Base-by-base conservation (phyloP, 2,888 invertebrate genomes). In the Plebejus argus region DNA sequence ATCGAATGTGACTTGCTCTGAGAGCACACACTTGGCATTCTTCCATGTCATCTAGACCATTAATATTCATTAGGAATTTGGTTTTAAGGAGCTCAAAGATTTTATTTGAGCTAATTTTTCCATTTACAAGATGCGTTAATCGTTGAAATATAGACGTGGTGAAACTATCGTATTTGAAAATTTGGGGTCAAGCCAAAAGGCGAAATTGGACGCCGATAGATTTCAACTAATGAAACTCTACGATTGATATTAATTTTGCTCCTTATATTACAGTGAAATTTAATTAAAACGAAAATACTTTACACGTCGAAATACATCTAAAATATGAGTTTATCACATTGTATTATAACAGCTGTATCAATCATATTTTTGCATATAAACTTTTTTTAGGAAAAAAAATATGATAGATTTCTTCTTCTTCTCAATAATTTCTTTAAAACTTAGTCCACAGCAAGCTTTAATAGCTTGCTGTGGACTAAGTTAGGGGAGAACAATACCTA, bases 141-240 rank as follows among this genome's bases (percentile, higher is more conserved):
- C 53, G 28, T 74, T 74, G 74, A 74, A 74, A 74, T 74, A 74
- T 74, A 74, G 74, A 74, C 39, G 77, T 77, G 77, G 71, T 23
- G 56, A 58, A 71, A 58, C 71, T 71, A 77, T 72, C 72, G 71
- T 58, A 77, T 77, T 77, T 61, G 56, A 71, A 77, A 77, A 77
- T 79, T 80, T 79, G 80, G 80, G 76, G 76, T 79, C 78, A 76
- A 78, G 80, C 80, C 80, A 80, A 80, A 80, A 66, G 76, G 74
- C 78, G 70, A 77, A 77, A 76, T 76, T n/a, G 76, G 72, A 77
- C 56, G 77, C 72, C 72, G 72, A 74, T 74, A 53, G 49, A 74
- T 49, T 53, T 74, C 28, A 12, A 28, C 74, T 53, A 28, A 53
- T 74, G 28, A 53, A 74, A 74, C 23, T 12, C 15, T 49, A 23